Evolutionary conservation across 2,888 invertebrate genomes (phyloP), one percentile per base, ranked within the genome.

Genomic region (Protodeltote pygarga): DNA sequence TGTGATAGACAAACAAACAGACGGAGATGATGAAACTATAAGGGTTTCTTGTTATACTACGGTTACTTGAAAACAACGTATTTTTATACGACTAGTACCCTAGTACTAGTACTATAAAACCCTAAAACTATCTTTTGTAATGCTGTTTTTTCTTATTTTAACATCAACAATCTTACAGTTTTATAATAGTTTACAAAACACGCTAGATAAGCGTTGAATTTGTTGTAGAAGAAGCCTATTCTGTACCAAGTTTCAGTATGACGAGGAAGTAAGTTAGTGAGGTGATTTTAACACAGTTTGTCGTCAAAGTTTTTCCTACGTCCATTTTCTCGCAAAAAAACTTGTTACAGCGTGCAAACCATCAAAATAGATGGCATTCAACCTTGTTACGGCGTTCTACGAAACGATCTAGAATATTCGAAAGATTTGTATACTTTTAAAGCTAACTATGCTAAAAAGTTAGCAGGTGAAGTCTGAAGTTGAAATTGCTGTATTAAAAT

Each of bases 271-370:
- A 31, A 14, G 3, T 23, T 11, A 16, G 15, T n/a, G 10, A 9
- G 10, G 23, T 16, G 31, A 39, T 35, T 58, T 58, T 41, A 17
- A 40, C 28, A 9, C 27, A 48, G 24, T 24, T 15, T n/a, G 8
- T 4, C 9, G 40, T 34, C 16, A 61, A 61, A 57, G 13, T 49
- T 45, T 54, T 23, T 5, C 17, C 11, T 45, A 5, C 33, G 29
- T 62, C 49, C 41, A 55, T 55, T 55, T 38, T 17, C 37, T 40
- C 33, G 28, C 55, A 49, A 49, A 38, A n/a, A n/a, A 42, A 38
- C 31, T 60, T 55, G 21, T 46, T 34, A 33, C 38, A 37, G 34
- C 32, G 46, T 46, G 48, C 27, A 52, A 48, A 44, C 40, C 44
- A 37, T 58, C 41, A 47, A 57, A 57, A 58, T 50, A 46, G 15